Base-by-base conservation (phyloP, 1,140 invertebrate genomes). In the Acromyrmex echinatior region DNA sequence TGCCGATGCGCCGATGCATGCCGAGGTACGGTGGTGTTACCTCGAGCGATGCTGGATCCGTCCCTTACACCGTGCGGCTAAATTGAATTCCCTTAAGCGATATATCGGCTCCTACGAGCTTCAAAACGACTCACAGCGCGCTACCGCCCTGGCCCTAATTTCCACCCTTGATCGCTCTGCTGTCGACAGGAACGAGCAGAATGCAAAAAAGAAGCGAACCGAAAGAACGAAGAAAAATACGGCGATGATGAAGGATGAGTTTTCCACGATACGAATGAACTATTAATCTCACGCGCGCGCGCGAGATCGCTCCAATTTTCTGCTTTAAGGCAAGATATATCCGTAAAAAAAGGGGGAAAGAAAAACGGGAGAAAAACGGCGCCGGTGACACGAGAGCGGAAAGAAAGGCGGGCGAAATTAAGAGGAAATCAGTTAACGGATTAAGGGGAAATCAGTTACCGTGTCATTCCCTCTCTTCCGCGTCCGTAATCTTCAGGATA, bases 101-200 rank as follows among this genome's bases (percentile, higher is more conserved):
- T 63, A 90, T 79, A 88, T 68, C 79, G 85, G 66, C 56, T 86
- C 51, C 77, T 82, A 68, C 80, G 56, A 65, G 74, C 56, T 70
- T 77, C 74, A 65, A 25, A 88, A 78, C 82, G 90, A 91, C 88
- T 89, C 85, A 91, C 90, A 77, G 73, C 90, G 80, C 81, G 87
- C 87, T 87, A 70, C 62, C 68, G n/a, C 49, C 76, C 76, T 80
- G 80, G 76, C 80, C 71, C 79, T 91, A 89, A 87, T 87, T 86
- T 87, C 87, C 88, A 89, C 76, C 85, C 90, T 86, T 91, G 79
- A 89, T 91, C 90, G 85, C 79, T 76, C 80, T 85, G 86, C 71
- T 87, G 60, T 87, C 71, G 87, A 88, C 80, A 68, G 66, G 65
- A 87, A 86, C 77, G 81, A 88, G 87, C 66, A 65, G 58, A 86